Conservation (phyloP, 2,888 invertebrate genomes). For the Parnassius orleans region DNA sequence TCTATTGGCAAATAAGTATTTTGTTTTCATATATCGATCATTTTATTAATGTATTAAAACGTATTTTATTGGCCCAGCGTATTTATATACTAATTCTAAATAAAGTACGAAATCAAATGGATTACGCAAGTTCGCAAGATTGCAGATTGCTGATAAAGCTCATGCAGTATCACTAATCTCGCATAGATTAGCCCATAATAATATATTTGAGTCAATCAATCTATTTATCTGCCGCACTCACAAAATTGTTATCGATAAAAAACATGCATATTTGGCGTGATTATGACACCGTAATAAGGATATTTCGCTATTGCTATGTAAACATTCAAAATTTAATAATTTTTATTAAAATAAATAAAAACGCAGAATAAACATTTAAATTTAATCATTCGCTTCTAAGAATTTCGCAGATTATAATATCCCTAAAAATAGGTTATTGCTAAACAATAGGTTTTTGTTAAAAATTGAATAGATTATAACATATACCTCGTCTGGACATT, state of each 20-base stretch:
- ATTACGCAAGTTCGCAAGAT: not conserved
- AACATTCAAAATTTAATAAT: not conserved
- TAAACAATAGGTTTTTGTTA: no score
- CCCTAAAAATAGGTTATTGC: no score
- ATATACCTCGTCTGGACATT: constrained; percentile 89
- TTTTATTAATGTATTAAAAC: no score
- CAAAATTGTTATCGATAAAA: constrained; percentile 13
- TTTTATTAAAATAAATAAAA: not conserved
- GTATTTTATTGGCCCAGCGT: no score
- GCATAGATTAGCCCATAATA: constrained; percentile 16
- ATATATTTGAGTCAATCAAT: constrained; percentile 12
- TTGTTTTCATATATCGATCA: no score
- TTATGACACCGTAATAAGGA: constrained; percentile 4
- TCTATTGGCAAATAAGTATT: no score
- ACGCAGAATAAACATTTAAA: not conserved
- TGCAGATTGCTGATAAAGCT: no score
- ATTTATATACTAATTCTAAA: no score
- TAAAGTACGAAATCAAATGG: not conserved
- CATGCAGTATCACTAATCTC: constrained; percentile 6
- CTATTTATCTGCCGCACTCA: constrained; percentile 8
- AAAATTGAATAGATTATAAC: no score
- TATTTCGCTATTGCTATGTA: constrained; percentile 16
- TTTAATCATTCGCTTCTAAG: not conserved
- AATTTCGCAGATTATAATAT: not conserved
- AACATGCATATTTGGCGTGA: constrained; percentile 4